Conservation (phyloP, 2,888 invertebrate genomes). For the Megastigmus dorsalis region DNA sequence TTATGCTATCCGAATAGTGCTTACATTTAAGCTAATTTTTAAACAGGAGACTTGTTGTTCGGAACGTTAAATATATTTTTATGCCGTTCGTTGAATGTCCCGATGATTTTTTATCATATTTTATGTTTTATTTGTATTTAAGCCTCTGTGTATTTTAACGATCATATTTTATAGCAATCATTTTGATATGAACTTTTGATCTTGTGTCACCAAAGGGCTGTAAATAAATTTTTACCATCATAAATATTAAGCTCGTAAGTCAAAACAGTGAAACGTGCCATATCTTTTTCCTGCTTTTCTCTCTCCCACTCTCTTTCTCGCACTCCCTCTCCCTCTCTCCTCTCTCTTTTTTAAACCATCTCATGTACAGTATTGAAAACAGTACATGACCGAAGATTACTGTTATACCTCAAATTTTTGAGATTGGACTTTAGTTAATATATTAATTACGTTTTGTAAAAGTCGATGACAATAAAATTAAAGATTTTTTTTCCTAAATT, state of each 20-base stretch:
- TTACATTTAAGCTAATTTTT: too few species aligned
- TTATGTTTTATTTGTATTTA: neutral
- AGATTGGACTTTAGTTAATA: constrained; percentile 28
- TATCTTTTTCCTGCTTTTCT: constrained; percentile 10
- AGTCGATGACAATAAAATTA: too few species aligned
- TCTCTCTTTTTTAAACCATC: too few species aligned
- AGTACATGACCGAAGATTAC: constrained; percentile 37
- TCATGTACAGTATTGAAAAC: constrained; percentile 40
- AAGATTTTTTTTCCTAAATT: neutral
- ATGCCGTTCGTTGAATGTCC: too few species aligned
- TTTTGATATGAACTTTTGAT: constrained; percentile 6
- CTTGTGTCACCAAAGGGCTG: neutral
- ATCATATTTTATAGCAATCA: constrained; percentile 11
- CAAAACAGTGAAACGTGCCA: constrained; percentile 22
- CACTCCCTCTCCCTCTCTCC: too few species aligned
- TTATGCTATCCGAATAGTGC: too few species aligned
- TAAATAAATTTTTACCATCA: constrained; percentile 44
- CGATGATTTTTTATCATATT: too few species aligned
- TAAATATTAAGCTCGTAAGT: constrained; percentile 44
- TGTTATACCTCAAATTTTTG: constrained; percentile 24
- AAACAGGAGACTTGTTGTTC: too few species aligned
- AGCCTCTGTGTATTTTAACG: neutral
- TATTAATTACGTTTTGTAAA: constrained; percentile 21
- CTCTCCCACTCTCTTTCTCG: too few species aligned
- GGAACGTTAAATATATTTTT: too few species aligned